phyloP scores from a whole-genome alignment of 2,113 vertebrate genomes.

The Nettapus auritus region DNA sequence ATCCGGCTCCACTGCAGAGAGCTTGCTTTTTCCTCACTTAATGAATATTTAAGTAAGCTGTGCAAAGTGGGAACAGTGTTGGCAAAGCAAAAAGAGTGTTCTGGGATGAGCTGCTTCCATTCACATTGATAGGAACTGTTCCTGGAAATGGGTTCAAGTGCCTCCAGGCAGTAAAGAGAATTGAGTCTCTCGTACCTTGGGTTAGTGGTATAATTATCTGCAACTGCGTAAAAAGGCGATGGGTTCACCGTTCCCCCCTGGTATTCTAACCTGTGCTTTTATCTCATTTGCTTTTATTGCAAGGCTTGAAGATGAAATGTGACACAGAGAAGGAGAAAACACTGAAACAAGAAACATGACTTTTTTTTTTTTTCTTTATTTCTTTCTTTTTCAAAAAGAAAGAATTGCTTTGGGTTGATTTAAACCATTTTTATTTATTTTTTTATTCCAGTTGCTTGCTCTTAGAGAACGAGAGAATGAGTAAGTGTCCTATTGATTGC shows the following conservation, averaged over 20 bases:
- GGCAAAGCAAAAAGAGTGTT: slow-evolving; percentile 22
- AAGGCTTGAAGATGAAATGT: slow-evolving; percentile 46
- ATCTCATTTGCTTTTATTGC: slow-evolving; percentile 59
- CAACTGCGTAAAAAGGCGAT: slow-evolving; percentile 47
- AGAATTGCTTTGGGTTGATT: slow-evolving; percentile 28
- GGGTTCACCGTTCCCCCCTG: slow-evolving; percentile 49
- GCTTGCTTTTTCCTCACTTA: background rate
- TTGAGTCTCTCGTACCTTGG: background rate
- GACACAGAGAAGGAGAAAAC: slow-evolving; percentile 43
- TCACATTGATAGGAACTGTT: slow-evolving; percentile 20
- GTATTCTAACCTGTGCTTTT: slow-evolving; percentile 54
- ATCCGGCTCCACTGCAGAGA: background rate
- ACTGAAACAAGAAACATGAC: slow-evolving; percentile 26
- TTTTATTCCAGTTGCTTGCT: background rate
- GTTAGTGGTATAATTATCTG: slow-evolving; percentile 57
- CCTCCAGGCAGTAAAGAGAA: slow-evolving; percentile 56
- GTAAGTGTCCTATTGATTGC: background rate
- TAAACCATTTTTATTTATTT: background rate
- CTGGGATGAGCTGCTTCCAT: slow-evolving; percentile 36
- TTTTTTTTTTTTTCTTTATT: slow-evolving; percentile 14
- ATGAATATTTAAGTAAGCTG: slow-evolving; percentile 64
- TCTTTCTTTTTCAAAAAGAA: slow-evolving; percentile 23
- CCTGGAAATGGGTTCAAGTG: slow-evolving; percentile 54
- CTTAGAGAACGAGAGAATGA: slow-evolving; percentile 15
- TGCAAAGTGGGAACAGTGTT: background rate